Evolutionary conservation across 2,888 invertebrate genomes (phyloP), one percentile per base, ranked within the genome.

Genomic region (Platycheirus albimanus): DNA sequence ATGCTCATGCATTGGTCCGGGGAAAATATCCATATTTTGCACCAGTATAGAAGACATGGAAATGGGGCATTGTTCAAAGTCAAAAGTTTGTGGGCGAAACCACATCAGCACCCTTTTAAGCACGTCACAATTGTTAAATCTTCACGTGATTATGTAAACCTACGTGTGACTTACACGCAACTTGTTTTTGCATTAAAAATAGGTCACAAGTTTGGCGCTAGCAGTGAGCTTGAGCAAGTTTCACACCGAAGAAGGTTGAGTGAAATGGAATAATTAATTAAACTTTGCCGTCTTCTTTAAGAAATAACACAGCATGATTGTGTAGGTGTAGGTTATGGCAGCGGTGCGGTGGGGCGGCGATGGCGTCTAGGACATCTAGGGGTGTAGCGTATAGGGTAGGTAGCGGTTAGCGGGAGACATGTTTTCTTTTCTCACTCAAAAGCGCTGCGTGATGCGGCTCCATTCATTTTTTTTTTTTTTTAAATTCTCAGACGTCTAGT

Each of bases 201-300:
- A 74, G 78, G 78, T 69, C 67, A 70, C 36, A 47, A 49, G 58
- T 43, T 49, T 61, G 47, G 43, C 17, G 58, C 51, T 70, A 8
- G n/a, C 33, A 19, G 33, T 36, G 7, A 33, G 33, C 52, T 36
- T 63, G 41, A 20, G 47, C 13, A 69, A 69, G 11, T 66, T 70
- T 17, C 13, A 8, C 11, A 38, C 7, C 43, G 43, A 61, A 71
- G 36, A 61, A 71, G 45, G 61, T 81, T 81, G 71, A 81, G 58
- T 47, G 47, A 67, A 76, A 66, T 52, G 47, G 66, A 70, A 71
- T 66, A 81, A 71, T 81, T 70, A 71, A 81, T 76, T 77, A 77
- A 71, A 66, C 41, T 67, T 77, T 19, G 17, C 54, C 61, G 30
- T 52, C 38, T 54, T 47, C 58, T 75, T 38, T 45, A 49, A 54